Evolutionary conservation across 2,797 vertebrate species (phyloP).

Genomic region (Sternotherus odoratus): DNA sequence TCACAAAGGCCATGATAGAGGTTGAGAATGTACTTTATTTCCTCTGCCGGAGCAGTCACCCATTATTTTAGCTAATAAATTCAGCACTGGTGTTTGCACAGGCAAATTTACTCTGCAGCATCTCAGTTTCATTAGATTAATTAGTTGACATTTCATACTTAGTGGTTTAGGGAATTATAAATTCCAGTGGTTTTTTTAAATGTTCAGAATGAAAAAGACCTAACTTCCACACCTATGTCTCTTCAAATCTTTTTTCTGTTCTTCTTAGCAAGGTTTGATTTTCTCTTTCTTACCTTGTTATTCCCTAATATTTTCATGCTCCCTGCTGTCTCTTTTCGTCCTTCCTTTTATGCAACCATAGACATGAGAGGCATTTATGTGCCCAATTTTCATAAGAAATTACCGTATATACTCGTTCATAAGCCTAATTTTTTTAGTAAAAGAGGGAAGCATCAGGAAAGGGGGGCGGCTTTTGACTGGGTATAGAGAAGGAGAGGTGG

Average conservation of each 20-base stretch:
- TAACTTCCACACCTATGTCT: neutral
- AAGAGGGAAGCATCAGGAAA: too few species aligned
- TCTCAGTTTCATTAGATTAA: constrained; percentile 44
- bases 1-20: neutral
- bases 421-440: too few species aligned
- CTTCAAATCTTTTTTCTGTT: neutral
- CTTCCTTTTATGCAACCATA: neutral
- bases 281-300: neutral
- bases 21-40: neutral
- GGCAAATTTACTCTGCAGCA: constrained; percentile 28
- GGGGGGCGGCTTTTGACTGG: too few species aligned
- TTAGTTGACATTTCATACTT: constrained; percentile 24
- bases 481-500: too few species aligned
- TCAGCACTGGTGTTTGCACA: constrained; percentile 30
- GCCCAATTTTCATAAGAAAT: neutral
- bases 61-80: constrained; percentile 37
- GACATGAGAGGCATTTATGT: neutral
- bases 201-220: neutral
- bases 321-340: neutral
- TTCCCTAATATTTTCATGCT: neutral
- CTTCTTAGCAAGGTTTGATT: neutral
- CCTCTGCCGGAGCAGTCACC: constrained; percentile 46
- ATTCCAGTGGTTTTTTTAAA: neutral
- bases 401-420: too few species aligned
- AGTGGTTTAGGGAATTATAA: neutral